Base-by-base conservation (phyloP, 2,888 invertebrate species). In the Charanyca ferruginea region DNA sequence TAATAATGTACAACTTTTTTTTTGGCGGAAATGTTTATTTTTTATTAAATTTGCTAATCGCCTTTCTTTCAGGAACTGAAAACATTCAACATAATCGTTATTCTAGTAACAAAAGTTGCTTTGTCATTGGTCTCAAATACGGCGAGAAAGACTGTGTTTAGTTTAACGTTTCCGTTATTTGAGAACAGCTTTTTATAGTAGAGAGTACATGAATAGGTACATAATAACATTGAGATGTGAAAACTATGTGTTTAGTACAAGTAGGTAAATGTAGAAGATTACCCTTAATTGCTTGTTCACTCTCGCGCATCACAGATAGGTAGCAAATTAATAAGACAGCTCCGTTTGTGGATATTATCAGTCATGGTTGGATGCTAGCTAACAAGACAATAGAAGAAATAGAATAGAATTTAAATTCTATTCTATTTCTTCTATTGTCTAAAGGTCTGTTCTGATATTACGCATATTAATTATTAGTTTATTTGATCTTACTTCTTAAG, bases 331-430 rank as follows among this genome's bases (percentile, higher is more conserved):
- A 60, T n/a, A 20, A 25, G 55, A 20, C 28, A 18, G 32, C 42
- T 13, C 25, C 20, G 48, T 41, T 41, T 20, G 48, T 53, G n/a
- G 35, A 18, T 55, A 23, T n/a, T 54, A 49, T 71, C 57, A 38
- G 44, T 41, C 13, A 54, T 22, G 44, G 32, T 70, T 32, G 32
- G 71, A 16, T 28, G 49, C 44, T 41, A 41, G n/a, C 9, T 45
- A 38, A 70, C 60, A 2, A 59, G 44, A 22, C 42, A 13, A 38
- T 7, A 54, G 53, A 76, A 45, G 38, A 49, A 60, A 60, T 32
- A 44, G 16, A 58, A 8, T 28, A 38, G 16, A 38, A 32, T 11
- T 9, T 38, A 38, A n/a, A n/a, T n/a, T n/a, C n/a, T n/a, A n/a
- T n/a, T n/a, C n/a, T n/a, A n/a, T n/a, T n/a, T n/a, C n/a, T n/a